A percentile compares a stretch with the other conserved stretches of the same genome.
Evolutionary conservation across 2,888 invertebrate species (phyloP).

Genomic region (Maniola hyperantus): DNA sequence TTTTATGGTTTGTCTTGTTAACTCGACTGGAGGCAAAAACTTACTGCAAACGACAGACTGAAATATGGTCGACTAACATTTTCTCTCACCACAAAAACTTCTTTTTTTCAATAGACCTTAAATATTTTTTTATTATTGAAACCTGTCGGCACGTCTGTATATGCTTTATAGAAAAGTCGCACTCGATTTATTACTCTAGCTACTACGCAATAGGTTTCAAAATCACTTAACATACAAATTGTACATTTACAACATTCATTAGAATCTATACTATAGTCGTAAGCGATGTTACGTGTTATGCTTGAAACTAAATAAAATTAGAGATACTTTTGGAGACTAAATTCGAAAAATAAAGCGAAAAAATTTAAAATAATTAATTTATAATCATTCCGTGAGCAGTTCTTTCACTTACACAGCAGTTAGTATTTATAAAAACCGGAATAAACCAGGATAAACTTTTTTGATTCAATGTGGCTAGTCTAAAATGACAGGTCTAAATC

Average conservation of each 20-base stretch:
- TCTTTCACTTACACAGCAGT: slow-evolving; percentile 17
- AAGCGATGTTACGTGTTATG: slow-evolving; percentile 2
- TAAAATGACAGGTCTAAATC: too few relatives aligned
- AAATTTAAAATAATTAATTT: slow-evolving; percentile 15
- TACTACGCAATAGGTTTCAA: neutral
- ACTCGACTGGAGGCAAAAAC: too few relatives aligned
- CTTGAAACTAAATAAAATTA: slow-evolving; percentile 8
- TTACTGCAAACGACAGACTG: neutral
- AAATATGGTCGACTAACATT: neutral
- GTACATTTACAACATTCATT: slow-evolving; percentile 11
- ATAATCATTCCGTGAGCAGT: slow-evolving; percentile 22
- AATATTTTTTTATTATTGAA: neutral
- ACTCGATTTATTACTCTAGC: neutral
- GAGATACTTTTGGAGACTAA: slow-evolving; percentile 2
- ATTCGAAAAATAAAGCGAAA: slow-evolving; percentile 19
- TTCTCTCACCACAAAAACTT: too few relatives aligned
- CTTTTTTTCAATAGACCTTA: too few relatives aligned
- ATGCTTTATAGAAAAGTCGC: neutral
- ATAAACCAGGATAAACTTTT: neutral
- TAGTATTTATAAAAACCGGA: neutral
- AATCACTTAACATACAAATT: slow-evolving; percentile 1
- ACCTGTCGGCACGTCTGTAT: neutral
- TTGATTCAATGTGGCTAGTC: neutral
- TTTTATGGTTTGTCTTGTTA: neutral
- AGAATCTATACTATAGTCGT: slow-evolving; percentile 9